A percentile compares a stretch with the other conserved stretches of the same genome.
Conservation (phyloP, 2,888 invertebrate genomes). For the Drosophila mettleri region DNA sequence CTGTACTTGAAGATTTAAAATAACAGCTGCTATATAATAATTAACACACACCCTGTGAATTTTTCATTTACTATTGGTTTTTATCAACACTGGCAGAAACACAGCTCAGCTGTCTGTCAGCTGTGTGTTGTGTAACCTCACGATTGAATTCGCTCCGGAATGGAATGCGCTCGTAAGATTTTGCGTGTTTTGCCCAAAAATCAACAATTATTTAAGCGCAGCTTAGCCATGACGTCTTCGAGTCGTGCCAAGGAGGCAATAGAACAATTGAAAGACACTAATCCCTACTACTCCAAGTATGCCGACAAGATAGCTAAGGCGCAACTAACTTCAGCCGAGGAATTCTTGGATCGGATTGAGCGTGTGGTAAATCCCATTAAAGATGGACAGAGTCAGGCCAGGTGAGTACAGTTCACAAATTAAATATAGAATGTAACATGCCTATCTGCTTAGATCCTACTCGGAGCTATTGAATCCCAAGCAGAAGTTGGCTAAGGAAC, state of each 20-base stretch:
- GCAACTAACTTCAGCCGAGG: conserved; percentile 91
- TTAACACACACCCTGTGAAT: not conserved
- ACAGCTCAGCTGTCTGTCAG: conserved; percentile 18
- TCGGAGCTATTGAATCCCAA: conserved; percentile 89
- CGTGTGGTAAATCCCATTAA: conserved; percentile 82
- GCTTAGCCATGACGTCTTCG: conserved; percentile 84
- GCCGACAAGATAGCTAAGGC: conserved; percentile 90
- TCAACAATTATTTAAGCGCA: conserved; percentile 54
- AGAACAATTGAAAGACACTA: conserved; percentile 86
- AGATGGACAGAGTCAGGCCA: conserved; percentile 77
- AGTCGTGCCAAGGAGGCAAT: conserved; percentile 85
- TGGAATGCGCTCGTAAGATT: conserved; percentile 64
- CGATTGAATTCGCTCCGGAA: conserved; percentile 33
- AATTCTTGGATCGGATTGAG: conserved; percentile 89
- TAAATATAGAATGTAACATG: not conserved
- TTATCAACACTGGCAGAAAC: conserved; percentile 22
- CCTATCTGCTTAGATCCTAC: conserved; percentile 85
- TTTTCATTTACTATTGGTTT: not conserved
- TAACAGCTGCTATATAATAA: not conserved
- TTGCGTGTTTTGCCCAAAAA: conserved; percentile 45
- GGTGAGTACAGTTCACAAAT: conserved; percentile 50
- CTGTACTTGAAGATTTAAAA: not conserved
- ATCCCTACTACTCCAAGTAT: conserved; percentile 94
- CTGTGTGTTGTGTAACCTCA: conserved; percentile 63
- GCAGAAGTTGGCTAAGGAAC: conserved; percentile 78